These are phyloP conservation scores for Phyllotreta cruciferae DNA, from an alignment of 2,888 invertebrate species.

Conservation along the genomic window DNA sequence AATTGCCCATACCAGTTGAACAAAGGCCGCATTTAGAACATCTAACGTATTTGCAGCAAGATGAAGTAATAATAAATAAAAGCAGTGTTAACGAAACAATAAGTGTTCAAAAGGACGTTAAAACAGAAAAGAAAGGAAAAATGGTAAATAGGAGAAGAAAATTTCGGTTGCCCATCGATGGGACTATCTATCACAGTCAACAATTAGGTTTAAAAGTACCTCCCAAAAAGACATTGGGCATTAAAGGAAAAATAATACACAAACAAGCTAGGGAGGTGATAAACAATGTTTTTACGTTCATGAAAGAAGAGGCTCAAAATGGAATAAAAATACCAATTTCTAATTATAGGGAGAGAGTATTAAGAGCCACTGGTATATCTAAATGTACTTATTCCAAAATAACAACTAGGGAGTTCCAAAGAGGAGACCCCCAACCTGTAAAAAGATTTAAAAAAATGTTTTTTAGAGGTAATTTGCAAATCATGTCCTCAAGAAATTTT, in stretches of 20 bases:
- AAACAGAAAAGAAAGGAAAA: constrained; percentile 15
- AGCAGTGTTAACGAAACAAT: not conserved
- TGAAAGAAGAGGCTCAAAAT: constrained; percentile 38
- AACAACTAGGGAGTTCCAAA: constrained; percentile 34
- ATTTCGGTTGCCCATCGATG: constrained; percentile 33
- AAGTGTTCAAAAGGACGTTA: not conserved
- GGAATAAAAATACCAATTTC: constrained; percentile 36
- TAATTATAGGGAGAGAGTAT: constrained; percentile 35
- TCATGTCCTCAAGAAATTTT: no score
- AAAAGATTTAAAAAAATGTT: constrained; percentile 15
- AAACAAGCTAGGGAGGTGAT: constrained; percentile 37
- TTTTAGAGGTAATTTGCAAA: constrained; percentile 6
- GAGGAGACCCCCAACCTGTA: constrained; percentile 30
- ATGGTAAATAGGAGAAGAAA: constrained; percentile 14
- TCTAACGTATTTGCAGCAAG: constrained; percentile 9
- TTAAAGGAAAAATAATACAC: constrained; percentile 34
- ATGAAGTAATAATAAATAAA: constrained; percentile 1
- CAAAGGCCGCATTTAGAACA: not conserved
- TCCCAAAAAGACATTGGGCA: constrained; percentile 36
- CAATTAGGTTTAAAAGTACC: constrained; percentile 36
- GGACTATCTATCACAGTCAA: constrained; percentile 34
- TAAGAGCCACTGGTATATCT: constrained; percentile 37
- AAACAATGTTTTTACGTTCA: constrained; percentile 37
- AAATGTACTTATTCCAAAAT: constrained; percentile 39
- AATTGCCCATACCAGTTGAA: constrained; percentile 7